A percentile compares a stretch with the other conserved stretches of the same genome.
Evolutionary conservation across 2,888 invertebrate genomes (phyloP).

Genomic region (Caenorhabditis sp.): DNA sequence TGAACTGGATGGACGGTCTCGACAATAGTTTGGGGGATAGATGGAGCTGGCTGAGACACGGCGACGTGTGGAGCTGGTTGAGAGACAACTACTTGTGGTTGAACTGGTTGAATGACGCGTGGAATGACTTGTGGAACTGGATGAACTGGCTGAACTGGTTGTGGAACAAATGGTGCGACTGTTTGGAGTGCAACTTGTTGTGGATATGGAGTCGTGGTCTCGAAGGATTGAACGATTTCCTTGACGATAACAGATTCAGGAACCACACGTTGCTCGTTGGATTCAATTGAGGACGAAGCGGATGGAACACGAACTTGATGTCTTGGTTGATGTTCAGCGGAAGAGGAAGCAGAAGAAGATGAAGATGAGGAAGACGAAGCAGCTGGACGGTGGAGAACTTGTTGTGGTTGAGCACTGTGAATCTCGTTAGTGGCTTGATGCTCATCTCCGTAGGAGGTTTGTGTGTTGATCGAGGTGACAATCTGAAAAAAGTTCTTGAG

Average conservation of each 20-base stretch:
- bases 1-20: conserved; percentile 42
- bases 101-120: conserved; percentile 12
- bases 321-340: conserved; percentile 44
- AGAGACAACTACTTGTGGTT: not conserved
- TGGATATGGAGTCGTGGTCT: conserved; percentile 53
- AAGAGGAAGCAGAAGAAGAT: conserved; percentile 42
- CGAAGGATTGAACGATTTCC: conserved; percentile 41
- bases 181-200: conserved; percentile 54
- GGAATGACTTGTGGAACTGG: conserved; percentile 2
- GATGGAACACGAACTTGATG: conserved; percentile 58
- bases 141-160: conserved; percentile 28
- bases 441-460: conserved; percentile 57
- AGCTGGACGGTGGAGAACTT: conserved; percentile 20
- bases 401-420: conserved; percentile 21
- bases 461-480: conserved; percentile 46
- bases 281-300: conserved; percentile 50
- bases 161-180: conserved; percentile 48
- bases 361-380: conserved; percentile 50
- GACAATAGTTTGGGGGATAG: conserved; percentile 32
- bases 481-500: conserved; percentile 41
- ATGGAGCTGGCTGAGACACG: not conserved
- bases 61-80: conserved; percentile 4
- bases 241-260: conserved; percentile 47
- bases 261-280: conserved; percentile 45
- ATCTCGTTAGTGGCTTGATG: conserved; percentile 11